Percentiles rank a stretch among this genome's conserved stretches.
phyloP scores from a whole-genome alignment of 2,797 vertebrate species.

The Epinephelus coioides region DNA sequence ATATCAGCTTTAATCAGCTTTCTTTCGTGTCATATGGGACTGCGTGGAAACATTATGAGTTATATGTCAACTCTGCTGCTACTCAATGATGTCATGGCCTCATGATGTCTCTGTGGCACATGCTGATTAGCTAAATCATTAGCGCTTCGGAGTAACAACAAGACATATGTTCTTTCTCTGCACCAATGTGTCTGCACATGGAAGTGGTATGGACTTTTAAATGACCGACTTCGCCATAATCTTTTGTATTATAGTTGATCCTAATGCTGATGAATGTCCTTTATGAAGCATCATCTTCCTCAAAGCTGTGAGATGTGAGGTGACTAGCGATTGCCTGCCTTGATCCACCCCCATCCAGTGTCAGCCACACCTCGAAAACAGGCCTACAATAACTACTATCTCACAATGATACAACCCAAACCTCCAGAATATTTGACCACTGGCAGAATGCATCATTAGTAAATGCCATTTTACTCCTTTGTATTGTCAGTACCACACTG shows the following conservation, averaged over 20 bases:
- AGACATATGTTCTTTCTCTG: conserved; percentile 33
- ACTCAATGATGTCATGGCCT: conserved; percentile 56
- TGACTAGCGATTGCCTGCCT: conserved; percentile 45
- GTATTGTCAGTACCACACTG: conserved; percentile 67
- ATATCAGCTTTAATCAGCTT: conserved; percentile 76
- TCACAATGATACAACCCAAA: conserved; percentile 46
- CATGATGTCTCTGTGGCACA: conserved; percentile 49
- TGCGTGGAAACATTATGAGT: conserved; percentile 46
- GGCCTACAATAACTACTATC: conserved; percentile 48
- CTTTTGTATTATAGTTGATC: conserved; percentile 77
- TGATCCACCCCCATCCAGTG: conserved; percentile 35
- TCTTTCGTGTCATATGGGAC: conserved; percentile 58
- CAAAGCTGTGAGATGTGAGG: conserved; percentile 49
- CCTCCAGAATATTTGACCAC: conserved; percentile 43
- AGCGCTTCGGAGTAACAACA: conserved; percentile 35
- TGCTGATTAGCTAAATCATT: conserved; percentile 39
- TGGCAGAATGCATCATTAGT: conserved; percentile 60
- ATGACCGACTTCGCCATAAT: conserved; percentile 49
- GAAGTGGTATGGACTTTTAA: conserved; percentile 45
- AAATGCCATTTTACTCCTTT: conserved; percentile 70
- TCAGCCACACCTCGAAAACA: conserved; percentile 40
- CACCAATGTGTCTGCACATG: conserved; percentile 59
- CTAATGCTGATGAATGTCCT: conserved; percentile 79
- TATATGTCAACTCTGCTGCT: conserved; percentile 72
- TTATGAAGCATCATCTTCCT: conserved; percentile 47